A percentile compares a stretch with the other conserved stretches of the same genome.
These are phyloP conservation scores for Pachydiplax longipennis DNA, from an alignment of 2,888 invertebrate genomes.

Conservation along the genomic window DNA sequence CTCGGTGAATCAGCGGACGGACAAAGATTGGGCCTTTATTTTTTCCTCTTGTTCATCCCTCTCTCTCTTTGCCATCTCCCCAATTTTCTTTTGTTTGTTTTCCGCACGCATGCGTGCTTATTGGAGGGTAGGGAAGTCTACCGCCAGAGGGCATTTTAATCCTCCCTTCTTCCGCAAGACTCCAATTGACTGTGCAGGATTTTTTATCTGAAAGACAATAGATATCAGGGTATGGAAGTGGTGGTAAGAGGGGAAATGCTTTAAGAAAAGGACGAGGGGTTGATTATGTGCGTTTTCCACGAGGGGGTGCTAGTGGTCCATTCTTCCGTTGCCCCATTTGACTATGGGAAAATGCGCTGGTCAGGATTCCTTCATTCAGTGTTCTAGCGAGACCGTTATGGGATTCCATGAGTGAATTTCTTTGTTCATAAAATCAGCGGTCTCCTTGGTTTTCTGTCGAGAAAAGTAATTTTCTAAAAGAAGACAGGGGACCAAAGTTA, in stretches of 20 bases:
- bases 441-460: too few species aligned
- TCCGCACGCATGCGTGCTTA: neutral
- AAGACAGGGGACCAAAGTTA: too few species aligned
- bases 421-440: too few species aligned
- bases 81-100: neutral
- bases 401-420: too few species aligned
- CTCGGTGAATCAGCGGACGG: constrained; percentile 16
- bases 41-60: neutral
- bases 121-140: neutral
- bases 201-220: neutral
- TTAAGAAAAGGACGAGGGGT: neutral
- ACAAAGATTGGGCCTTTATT: neutral
- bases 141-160: constrained; percentile 43
- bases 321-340: too few species aligned
- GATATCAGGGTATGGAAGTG: neutral
- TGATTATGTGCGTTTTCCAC: neutral
- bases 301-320: neutral
- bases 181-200: constrained; percentile 8
- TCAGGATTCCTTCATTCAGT: too few species aligned
- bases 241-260: too few species aligned
- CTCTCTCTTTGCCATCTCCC: neutral
- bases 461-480: too few species aligned
- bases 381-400: too few species aligned
- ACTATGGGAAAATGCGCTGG: too few species aligned
- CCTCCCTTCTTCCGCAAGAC: neutral